Conservation (phyloP, 2,888 invertebrate species). For the Eledone cirrhosa region DNA sequence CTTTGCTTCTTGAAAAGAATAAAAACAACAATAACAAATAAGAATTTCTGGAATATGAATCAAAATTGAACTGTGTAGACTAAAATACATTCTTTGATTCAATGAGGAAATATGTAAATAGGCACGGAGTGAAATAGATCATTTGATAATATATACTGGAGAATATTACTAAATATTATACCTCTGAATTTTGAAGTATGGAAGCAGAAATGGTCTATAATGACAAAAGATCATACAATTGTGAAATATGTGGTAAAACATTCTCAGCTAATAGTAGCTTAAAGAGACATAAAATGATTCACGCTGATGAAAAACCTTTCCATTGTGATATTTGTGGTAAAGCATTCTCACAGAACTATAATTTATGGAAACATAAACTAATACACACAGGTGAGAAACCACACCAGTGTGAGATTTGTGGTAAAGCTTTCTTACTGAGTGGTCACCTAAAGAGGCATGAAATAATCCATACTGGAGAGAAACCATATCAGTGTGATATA, state of each 20-base stretch:
- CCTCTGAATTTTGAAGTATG: no score
- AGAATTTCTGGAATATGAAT: no score
- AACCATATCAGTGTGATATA: slow-evolving; percentile 36
- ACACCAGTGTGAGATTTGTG: slow-evolving; percentile 37
- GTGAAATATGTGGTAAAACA: neutral
- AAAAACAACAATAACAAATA: no score
- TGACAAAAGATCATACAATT: no score
- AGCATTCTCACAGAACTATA: neutral
- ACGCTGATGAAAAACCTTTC: slow-evolving; percentile 9
- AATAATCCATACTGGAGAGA: slow-evolving; percentile 35
- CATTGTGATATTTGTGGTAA: neutral
- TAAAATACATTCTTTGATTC: no score
- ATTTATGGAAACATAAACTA: neutral
- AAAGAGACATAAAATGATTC: slow-evolving; percentile 15
- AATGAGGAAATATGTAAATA: no score
- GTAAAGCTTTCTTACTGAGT: slow-evolving; percentile 34
- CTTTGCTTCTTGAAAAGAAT: no score
- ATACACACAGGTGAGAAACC: slow-evolving; percentile 37
- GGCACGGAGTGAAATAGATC: no score
- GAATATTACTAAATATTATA: no score
- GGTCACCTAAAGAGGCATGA: slow-evolving; percentile 33
- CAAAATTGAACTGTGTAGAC: no score
- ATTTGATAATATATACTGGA: no score
- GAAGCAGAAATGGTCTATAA: no score
- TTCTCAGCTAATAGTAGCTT: neutral